A percentile compares a stretch with the other conserved stretches of the same genome.
phyloP scores from a whole-genome alignment of 2,888 invertebrate species.

The Cistogaster globosa region DNA sequence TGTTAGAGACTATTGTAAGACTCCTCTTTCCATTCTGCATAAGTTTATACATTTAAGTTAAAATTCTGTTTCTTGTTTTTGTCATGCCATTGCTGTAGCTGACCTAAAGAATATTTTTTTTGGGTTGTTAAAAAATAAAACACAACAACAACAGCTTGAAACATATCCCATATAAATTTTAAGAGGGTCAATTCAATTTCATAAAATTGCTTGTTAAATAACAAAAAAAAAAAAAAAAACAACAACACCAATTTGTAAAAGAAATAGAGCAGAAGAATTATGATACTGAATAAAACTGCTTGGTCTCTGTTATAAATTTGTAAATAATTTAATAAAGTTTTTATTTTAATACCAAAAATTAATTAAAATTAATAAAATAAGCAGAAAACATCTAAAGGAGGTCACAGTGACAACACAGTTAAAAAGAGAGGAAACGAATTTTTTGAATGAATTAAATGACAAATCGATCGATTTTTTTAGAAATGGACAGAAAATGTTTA shows the following conservation, averaged over 20 bases:
- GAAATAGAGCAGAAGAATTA: background rate
- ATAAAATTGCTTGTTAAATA: constrained; percentile 58
- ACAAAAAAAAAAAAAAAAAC: constrained; percentile 32
- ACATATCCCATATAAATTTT: background rate
- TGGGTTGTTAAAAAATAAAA: background rate
- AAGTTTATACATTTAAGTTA: constrained; percentile 40
- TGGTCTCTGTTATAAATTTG: constrained; percentile 26
- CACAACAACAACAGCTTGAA: constrained; percentile 3
- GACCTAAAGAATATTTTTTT: constrained; percentile 39
- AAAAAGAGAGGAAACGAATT: no score
- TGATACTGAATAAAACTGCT: background rate
- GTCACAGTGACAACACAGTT: background rate
- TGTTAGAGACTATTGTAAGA: background rate
- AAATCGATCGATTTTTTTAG: no score
- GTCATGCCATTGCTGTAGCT: background rate
- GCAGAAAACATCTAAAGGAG: constrained; percentile 10
- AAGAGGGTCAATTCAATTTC: constrained; percentile 68
- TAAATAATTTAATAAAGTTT: constrained; percentile 65
- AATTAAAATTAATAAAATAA: constrained; percentile 62
- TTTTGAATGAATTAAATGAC: no score
- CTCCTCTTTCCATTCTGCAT: background rate
- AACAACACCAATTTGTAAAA: constrained; percentile 1
- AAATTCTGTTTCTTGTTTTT: constrained; percentile 31
- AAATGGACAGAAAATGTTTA: no score
- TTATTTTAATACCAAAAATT: constrained; percentile 60